Conservation (phyloP, 2,113 vertebrate species). For the Chaetodon auriga region DNA sequence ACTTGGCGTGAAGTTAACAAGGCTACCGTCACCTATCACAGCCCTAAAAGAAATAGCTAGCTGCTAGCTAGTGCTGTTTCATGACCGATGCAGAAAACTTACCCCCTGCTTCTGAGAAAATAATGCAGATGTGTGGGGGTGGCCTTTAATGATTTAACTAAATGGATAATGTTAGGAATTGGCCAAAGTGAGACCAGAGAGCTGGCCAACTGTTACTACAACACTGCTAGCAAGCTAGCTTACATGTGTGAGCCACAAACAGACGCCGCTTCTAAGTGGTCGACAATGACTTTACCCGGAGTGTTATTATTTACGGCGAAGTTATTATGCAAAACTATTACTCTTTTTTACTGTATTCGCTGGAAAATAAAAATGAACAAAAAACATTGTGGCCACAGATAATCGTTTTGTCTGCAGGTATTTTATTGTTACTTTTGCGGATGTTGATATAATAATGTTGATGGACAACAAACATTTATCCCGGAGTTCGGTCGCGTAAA, state of each 20-base stretch:
- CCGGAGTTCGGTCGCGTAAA: conserved; percentile 49
- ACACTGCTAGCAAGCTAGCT: conserved; percentile 46
- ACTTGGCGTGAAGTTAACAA: conserved; percentile 5
- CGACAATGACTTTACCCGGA: conserved; percentile 51
- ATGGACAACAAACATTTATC: conserved; percentile 41
- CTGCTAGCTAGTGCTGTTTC: conserved; percentile 4
- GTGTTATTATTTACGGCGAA: background rate
- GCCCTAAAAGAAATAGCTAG: conserved; percentile 3
- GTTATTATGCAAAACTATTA: background rate
- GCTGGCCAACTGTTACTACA: background rate
- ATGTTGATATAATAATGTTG: background rate
- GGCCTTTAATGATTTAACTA: too few species aligned
- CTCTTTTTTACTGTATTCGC: fast-evolving
- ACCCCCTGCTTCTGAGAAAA: conserved; percentile 15
- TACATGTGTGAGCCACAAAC: conserved; percentile 67
- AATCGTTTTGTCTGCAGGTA: fast-evolving
- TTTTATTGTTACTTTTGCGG: fast-evolving
- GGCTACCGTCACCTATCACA: background rate
- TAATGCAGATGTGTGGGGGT: too few species aligned
- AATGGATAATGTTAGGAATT: background rate
- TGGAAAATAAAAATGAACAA: fast-evolving
- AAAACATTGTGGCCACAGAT: fast-evolving
- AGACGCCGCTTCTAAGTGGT: conserved; percentile 41
- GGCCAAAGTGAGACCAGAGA: background rate
- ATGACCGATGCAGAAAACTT: conserved; percentile 11